Percentiles rank a stretch among this genome's conserved stretches.
Evolutionary conservation across 2,797 vertebrate species (phyloP).

Genomic region (Melanitta fusca): DNA sequence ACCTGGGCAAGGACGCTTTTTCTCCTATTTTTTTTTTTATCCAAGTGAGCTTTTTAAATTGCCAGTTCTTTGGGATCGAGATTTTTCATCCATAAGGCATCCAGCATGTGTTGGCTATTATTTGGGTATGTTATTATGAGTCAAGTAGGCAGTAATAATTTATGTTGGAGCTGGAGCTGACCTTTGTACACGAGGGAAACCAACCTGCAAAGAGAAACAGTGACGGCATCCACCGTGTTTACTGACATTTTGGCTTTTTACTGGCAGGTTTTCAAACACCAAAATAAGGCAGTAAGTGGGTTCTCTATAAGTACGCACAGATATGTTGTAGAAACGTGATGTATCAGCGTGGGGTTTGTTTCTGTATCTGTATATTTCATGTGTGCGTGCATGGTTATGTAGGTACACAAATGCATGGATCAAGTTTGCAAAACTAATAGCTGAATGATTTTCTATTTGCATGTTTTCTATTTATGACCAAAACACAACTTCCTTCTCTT

Average conservation of each 20-base stretch:
- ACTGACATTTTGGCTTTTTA: conserved; percentile 65
- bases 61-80: conserved; percentile 18
- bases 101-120: conserved; percentile 67
- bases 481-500: conserved; percentile 17
- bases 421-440: conserved; percentile 6
- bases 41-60: background rate
- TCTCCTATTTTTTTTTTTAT: background rate
- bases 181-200: conserved; percentile 70
- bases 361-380: background rate
- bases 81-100: conserved; percentile 56
- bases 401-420: background rate
- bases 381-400: background rate
- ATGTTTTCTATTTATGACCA: conserved; percentile 14
- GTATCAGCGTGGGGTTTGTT: background rate
- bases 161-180: conserved; percentile 60
- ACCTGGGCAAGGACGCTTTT: background rate
- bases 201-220: conserved; percentile 67
- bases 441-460: conserved; percentile 22
- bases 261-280: conserved; percentile 50
- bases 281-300: background rate
- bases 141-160: conserved; percentile 67
- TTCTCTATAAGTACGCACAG: background rate
- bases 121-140: conserved; percentile 63
- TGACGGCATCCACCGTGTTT: conserved; percentile 57
- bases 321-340: background rate